Conservation (phyloP, 2,113 vertebrate genomes). For the Ibidorhyncha struthersii region DNA sequence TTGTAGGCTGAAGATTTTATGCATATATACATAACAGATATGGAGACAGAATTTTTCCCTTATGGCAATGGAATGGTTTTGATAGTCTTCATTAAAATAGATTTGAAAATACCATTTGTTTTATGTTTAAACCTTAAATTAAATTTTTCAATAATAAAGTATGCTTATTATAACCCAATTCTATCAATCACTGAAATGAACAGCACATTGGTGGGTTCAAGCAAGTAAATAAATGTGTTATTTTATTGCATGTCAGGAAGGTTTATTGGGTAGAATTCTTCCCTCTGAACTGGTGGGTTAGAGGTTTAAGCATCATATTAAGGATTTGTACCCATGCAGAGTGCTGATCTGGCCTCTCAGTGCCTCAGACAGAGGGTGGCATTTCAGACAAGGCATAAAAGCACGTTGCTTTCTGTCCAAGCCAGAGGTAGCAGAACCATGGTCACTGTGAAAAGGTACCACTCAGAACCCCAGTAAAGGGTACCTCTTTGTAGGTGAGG, state of each 20-base stretch:
- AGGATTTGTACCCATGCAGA: neutral
- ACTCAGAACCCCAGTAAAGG: neutral
- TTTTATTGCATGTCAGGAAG: slow-evolving; percentile 54
- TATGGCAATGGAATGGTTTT: slow-evolving; percentile 67
- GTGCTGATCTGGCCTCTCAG: neutral
- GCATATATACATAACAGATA: slow-evolving; percentile 66
- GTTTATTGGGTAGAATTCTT: slow-evolving; percentile 38
- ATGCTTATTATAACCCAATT: slow-evolving; percentile 72
- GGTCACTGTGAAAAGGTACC: neutral
- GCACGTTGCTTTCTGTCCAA: neutral
- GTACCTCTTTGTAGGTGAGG: too few species aligned
- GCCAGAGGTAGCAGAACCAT: rapidly evolving
- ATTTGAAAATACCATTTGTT: slow-evolving; percentile 72
- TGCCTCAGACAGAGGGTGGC: neutral
- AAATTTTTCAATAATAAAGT: slow-evolving; percentile 73
- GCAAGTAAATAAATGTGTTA: slow-evolving; percentile 68
- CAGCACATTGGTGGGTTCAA: slow-evolving; percentile 67
- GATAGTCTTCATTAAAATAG: slow-evolving; percentile 69
- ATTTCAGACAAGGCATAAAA: neutral
- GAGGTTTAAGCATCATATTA: neutral
- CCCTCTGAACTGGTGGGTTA: slow-evolving; percentile 22
- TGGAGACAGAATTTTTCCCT: slow-evolving; percentile 68
- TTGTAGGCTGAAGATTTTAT: slow-evolving; percentile 67
- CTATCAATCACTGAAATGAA: slow-evolving; percentile 68
- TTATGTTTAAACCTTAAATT: slow-evolving; percentile 73